Evolutionary conservation across 2,113 vertebrate genomes (phyloP).

Genomic region (Triplophysa rosa): DNA sequence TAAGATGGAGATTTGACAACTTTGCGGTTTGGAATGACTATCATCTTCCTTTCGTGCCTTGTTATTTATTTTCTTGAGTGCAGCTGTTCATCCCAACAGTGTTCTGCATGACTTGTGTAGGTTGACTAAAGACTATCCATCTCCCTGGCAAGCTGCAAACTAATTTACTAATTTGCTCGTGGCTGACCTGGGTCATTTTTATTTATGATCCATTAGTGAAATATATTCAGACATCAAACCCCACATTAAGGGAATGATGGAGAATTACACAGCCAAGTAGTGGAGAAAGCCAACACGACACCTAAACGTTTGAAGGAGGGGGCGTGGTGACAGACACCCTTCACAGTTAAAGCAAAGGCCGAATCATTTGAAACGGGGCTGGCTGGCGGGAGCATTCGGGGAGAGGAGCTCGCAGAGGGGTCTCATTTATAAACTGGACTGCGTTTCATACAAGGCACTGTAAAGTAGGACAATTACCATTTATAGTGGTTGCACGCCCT

Average conservation of each 20-base stretch:
- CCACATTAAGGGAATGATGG: conserved; percentile 56
- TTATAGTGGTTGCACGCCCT: conserved; percentile 66
- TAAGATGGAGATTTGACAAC: not conserved
- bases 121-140: conserved; percentile 61
- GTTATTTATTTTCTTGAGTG: conserved; percentile 54
- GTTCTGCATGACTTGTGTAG: conserved; percentile 54
- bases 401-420: conserved; percentile 29
- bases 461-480: conserved; percentile 68
- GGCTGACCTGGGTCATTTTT: conserved; percentile 64
- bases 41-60: conserved; percentile 28
- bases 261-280: conserved; percentile 49
- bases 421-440: conserved; percentile 57
- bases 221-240: conserved; percentile 70
- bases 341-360: conserved; percentile 43
- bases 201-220: conserved; percentile 72
- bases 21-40: conserved; percentile 42
- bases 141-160: conserved; percentile 64
- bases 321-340: conserved; percentile 53
- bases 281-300: conserved; percentile 38
- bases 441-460: conserved; percentile 60
- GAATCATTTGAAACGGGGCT: conserved; percentile 41
- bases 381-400: conserved; percentile 38
- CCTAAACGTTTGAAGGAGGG: conserved; percentile 31
- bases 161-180: conserved; percentile 74
- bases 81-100: conserved; percentile 25